These are phyloP conservation scores for Phalanger gymnotis DNA, from an alignment of 2,797 vertebrate genomes.

Conservation along the genomic window DNA sequence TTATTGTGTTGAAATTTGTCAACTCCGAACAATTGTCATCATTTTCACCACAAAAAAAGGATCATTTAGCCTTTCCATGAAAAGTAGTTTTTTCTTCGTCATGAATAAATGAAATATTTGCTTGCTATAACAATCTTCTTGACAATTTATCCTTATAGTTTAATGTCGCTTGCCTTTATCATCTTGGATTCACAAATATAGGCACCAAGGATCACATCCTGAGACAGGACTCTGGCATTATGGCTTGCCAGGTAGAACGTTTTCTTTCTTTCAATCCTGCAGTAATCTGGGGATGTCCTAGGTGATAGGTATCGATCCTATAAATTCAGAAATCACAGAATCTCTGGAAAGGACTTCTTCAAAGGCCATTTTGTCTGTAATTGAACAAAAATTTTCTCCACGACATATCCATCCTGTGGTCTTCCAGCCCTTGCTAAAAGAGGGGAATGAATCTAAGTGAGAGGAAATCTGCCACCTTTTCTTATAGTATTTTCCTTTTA, in stretches of 20 bases:
- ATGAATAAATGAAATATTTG: neutral
- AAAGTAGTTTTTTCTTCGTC: neutral
- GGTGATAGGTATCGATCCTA: neutral
- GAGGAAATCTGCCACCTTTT: neutral
- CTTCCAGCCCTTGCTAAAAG: neutral
- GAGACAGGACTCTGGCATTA: neutral
- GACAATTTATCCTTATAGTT: neutral
- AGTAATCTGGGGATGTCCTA: neutral
- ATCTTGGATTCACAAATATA: neutral
- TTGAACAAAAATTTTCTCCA: neutral
- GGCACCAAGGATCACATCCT: neutral
- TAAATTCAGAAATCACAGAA: neutral
- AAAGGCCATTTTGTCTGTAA: neutral
- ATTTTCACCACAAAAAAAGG: neutral
- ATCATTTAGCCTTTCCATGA: neutral
- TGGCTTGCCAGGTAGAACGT: neutral
- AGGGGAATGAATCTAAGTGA: neutral
- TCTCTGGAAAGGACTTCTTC: neutral
- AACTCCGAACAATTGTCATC: neutral
- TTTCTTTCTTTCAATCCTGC: neutral
- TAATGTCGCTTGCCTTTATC: neutral
- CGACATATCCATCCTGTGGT: neutral
- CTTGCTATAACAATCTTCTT: neutral
- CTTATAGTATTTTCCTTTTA: neutral
- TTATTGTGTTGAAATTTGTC: neutral